Evolutionary conservation across 2,797 vertebrate genomes (phyloP).

Genomic region (Lepilemur ruficaudatus): DNA sequence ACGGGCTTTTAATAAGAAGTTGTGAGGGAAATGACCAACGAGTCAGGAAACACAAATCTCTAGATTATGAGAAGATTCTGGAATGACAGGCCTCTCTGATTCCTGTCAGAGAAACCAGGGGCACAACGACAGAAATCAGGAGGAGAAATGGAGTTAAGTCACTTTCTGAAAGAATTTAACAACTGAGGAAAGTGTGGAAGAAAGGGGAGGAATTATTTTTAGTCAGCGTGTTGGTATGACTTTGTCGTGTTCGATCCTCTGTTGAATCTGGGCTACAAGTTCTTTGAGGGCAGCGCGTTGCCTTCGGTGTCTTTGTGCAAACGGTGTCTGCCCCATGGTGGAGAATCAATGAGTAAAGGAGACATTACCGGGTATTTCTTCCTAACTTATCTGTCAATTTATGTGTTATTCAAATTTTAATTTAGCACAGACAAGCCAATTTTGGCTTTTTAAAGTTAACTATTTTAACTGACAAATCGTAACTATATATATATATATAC

Average conservation of each 20-base stretch:
- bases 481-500: neutral
- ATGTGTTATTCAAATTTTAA: neutral
- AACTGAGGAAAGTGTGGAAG: neutral
- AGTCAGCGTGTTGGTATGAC: neutral
- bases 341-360: neutral
- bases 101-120: neutral
- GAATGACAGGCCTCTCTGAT: neutral
- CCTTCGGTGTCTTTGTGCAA: neutral
- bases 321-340: too few species aligned
- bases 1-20: neutral
- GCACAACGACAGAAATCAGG: neutral
- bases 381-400: neutral
- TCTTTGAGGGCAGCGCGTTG: neutral
- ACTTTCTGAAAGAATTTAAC: slow-evolving; percentile 22
- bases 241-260: rapidly evolving
- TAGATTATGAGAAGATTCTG: neutral
- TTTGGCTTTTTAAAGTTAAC: neutral
- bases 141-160: neutral
- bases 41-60: neutral
- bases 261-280: neutral
- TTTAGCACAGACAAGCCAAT: neutral
- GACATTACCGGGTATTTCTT: neutral
- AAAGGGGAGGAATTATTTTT: neutral
- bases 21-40: neutral
- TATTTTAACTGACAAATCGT: neutral